Percentiles rank a stretch among this genome's conserved stretches.
phyloP scores from a whole-genome alignment of 1,140 invertebrate genomes.

The Oncopeltus fasciatus region DNA sequence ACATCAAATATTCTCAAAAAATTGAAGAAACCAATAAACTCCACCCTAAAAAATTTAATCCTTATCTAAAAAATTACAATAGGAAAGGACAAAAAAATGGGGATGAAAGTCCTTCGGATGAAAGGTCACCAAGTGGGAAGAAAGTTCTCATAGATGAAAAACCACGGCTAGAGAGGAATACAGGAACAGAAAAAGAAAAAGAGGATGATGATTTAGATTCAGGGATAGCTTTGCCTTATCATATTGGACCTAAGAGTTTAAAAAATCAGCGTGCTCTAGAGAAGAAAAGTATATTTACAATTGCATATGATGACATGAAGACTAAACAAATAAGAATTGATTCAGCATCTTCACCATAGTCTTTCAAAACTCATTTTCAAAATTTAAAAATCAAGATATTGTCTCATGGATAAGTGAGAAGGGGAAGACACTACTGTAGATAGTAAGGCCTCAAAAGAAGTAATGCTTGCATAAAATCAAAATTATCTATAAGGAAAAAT shows the following conservation, averaged over 20 bases:
- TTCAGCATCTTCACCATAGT: constrained; percentile 16
- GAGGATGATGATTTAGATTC: constrained; percentile 43
- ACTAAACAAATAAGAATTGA: constrained; percentile 37
- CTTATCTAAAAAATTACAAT: background rate
- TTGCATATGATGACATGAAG: constrained; percentile 75
- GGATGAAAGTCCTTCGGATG: background rate
- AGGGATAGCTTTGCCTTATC: constrained; percentile 48
- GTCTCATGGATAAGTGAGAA: no score
- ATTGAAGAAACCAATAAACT: background rate
- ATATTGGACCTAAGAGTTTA: constrained; percentile 28
- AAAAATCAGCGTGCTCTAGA: constrained; percentile 60
- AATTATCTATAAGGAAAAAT: no score
- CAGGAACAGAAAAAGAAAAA: constrained; percentile 17
- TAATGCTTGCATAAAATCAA: no score
- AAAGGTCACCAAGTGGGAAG: no score
- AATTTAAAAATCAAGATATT: no score
- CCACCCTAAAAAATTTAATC: background rate
- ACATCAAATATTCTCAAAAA: constrained; percentile 2
- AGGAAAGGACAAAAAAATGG: background rate
- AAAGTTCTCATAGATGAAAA: background rate
- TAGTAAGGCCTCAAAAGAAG: no score
- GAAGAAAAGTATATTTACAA: constrained; percentile 86
- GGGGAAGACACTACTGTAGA: no score
- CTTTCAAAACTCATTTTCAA: no score
- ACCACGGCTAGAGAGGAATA: background rate